Percentiles rank a stretch among this genome's conserved stretches.
phyloP scores from a whole-genome alignment of 2,797 vertebrate species.

The Tinamus major region DNA sequence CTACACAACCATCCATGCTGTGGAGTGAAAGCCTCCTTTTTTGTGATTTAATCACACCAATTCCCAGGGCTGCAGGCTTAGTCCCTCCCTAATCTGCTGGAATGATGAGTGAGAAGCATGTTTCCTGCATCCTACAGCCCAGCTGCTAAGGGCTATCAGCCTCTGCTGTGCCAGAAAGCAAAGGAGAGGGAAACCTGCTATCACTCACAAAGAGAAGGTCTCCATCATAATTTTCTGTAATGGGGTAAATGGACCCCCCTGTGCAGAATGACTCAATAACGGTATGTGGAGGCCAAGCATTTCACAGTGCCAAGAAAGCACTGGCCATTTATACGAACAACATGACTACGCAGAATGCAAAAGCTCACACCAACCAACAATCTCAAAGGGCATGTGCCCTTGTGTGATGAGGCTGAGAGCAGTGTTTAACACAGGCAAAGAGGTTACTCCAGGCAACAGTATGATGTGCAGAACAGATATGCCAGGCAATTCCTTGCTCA shows the following conservation, averaged over 20 bases:
- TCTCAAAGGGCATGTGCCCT: background rate
- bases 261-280: background rate
- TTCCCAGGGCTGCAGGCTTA: background rate
- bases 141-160: background rate
- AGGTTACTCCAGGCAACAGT: background rate
- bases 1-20: background rate
- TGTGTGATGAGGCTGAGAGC: background rate
- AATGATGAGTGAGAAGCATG: background rate
- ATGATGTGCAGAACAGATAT: background rate
- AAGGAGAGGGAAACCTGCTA: background rate
- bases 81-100: background rate
- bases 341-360: fast-evolving
- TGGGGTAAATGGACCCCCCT: background rate
- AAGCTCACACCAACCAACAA: fast-evolving
- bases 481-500: fast-evolving
- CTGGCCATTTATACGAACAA: background rate
- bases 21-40: background rate
- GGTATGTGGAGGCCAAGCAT: fast-evolving
- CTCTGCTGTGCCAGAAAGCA: background rate
- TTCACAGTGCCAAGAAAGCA: background rate
- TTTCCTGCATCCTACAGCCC: background rate
- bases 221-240: background rate
- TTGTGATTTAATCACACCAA: background rate
- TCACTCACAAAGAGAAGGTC: background rate
- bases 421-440: fast-evolving